Percentiles rank a stretch among this genome's conserved stretches.
These are phyloP conservation scores for Calephelis virginiensis DNA, from an alignment of 1,140 invertebrate genomes.

Conservation along the genomic window DNA sequence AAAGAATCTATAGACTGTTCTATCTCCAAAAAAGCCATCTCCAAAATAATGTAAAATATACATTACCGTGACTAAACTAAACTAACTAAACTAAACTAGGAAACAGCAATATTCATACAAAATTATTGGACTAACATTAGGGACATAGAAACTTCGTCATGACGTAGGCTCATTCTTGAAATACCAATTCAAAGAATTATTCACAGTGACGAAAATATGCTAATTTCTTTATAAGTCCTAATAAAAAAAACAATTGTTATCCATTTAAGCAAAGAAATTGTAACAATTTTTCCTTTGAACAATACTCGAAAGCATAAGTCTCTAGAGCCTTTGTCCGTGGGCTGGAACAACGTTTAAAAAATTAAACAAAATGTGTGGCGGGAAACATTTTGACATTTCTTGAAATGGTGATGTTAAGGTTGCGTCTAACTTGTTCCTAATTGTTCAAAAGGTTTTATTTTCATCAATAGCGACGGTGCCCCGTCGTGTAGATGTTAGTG, in stretches of 20 bases:
- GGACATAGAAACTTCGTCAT: too few species aligned
- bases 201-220: not conserved
- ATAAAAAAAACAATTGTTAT: constrained; percentile 29
- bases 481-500: constrained; percentile 38
- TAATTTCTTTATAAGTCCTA: constrained; percentile 3
- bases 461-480: constrained; percentile 20
- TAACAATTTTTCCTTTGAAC: constrained; percentile 52
- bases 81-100: too few species aligned
- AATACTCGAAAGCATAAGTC: constrained; percentile 30
- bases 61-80: too few species aligned
- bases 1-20: too few species aligned
- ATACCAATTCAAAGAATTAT: not conserved
- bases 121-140: too few species aligned
- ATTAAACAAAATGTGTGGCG: constrained; percentile 44
- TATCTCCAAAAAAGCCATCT: too few species aligned
- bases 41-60: too few species aligned
- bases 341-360: not conserved
- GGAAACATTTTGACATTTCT: constrained; percentile 64
- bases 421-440: constrained; percentile 49
- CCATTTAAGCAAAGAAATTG: constrained; percentile 56
- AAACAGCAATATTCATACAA: too few species aligned
- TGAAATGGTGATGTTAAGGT: constrained; percentile 48
- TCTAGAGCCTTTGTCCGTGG: not conserved
- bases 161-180: not conserved
- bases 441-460: constrained; percentile 41